phyloP scores from a whole-genome alignment of 2,888 invertebrate species.

The Dryococelus australis region DNA sequence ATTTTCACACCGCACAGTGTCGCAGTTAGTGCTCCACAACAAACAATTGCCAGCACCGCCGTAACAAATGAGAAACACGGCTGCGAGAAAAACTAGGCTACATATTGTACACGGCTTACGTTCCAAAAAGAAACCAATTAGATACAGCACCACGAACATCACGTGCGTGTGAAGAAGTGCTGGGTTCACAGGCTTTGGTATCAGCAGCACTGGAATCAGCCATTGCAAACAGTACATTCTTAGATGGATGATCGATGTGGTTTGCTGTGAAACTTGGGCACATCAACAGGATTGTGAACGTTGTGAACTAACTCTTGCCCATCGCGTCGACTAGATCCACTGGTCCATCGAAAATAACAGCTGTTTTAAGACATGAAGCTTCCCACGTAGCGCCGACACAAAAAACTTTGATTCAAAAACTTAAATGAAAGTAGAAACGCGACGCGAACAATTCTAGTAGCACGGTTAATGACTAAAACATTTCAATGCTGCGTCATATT shows the following conservation, averaged over 20 bases:
- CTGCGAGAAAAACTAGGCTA: constrained; percentile 91
- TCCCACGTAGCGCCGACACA: not conserved
- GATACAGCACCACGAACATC: constrained; percentile 95
- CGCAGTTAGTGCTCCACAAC: constrained; percentile 87
- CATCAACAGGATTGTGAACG: not conserved
- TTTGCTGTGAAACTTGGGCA: constrained; percentile 13
- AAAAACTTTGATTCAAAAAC: not conserved
- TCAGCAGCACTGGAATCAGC: constrained; percentile 94
- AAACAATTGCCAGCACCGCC: constrained; percentile 95
- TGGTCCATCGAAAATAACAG: constrained; percentile 3
- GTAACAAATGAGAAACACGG: constrained; percentile 94
- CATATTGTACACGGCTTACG: constrained; percentile 98
- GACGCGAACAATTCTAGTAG: not conserved
- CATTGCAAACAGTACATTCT: constrained; percentile 97
- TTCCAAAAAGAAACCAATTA: constrained; percentile 96
- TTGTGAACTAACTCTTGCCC: no score
- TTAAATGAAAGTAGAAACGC: not conserved
- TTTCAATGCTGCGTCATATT: not conserved
- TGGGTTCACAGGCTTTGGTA: constrained; percentile 97
- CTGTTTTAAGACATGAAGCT: not conserved
- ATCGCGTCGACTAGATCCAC: no score
- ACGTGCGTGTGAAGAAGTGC: constrained; percentile 95
- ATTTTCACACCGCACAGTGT: constrained; percentile 61
- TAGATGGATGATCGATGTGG: not conserved
- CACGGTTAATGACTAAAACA: not conserved